phyloP scores from a whole-genome alignment of 2,888 invertebrate genomes.

The Hirtodrosophila trivittata region DNA sequence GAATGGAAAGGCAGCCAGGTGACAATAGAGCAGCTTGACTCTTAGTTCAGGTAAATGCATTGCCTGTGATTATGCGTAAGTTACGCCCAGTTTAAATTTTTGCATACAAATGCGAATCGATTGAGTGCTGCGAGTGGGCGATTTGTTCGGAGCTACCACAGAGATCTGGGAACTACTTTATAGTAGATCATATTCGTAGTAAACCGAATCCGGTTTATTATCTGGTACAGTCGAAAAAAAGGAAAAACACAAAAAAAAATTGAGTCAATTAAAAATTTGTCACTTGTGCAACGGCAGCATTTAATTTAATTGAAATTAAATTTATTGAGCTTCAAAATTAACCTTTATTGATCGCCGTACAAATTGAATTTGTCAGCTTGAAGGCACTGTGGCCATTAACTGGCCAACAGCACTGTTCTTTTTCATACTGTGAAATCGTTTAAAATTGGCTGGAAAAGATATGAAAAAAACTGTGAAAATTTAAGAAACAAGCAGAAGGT shows the following conservation, averaged over 20 bases:
- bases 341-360: conserved; percentile 52
- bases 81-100: conserved; percentile 57
- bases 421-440: too few species aligned
- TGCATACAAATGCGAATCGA: conserved; percentile 51
- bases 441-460: too few species aligned
- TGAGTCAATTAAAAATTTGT: conserved; percentile 59
- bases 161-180: neutral
- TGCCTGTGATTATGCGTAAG: conserved; percentile 58
- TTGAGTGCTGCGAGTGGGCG: conserved; percentile 44
- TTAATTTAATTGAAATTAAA: conserved; percentile 41
- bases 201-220: conserved; percentile 52
- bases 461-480: too few species aligned
- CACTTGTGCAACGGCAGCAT: conserved; percentile 46
- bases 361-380: conserved; percentile 46
- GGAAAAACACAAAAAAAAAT: conserved; percentile 49
- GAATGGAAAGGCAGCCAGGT: conserved; percentile 61
- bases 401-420: conserved; percentile 36
- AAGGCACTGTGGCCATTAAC: conserved; percentile 29
- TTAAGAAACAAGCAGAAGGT: too few species aligned
- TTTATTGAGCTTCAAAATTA: conserved; percentile 40
- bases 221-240: conserved; percentile 20
- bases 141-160: conserved; percentile 30
- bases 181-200: conserved; percentile 9
- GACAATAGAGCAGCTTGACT: conserved; percentile 40
- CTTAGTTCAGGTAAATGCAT: conserved; percentile 8